Evolutionary conservation across 2,797 vertebrate species (phyloP).

Genomic region (Dermochelys coriacea): DNA sequence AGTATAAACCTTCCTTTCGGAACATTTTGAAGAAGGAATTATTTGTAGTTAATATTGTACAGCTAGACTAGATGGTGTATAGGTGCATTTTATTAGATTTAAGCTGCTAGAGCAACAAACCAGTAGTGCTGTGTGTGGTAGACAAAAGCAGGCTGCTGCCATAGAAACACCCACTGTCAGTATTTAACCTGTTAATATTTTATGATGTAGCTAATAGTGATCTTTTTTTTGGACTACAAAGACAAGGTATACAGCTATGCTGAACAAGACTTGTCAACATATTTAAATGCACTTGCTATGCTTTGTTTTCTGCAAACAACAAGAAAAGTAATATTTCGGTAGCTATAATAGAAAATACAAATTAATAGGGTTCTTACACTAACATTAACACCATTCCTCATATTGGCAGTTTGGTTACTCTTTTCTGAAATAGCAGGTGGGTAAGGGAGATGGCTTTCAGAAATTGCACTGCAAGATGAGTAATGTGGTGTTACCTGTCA

Average conservation of each 20-base stretch:
- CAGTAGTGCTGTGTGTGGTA: neutral
- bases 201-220: neutral
- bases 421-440: neutral
- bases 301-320: neutral
- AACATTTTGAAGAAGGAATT: neutral
- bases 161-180: neutral
- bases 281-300: neutral
- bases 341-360: neutral
- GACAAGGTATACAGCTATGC: neutral
- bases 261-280: neutral
- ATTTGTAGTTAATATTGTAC: neutral
- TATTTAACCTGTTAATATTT: neutral
- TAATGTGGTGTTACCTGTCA: neutral
- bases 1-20: neutral
- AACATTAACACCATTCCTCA: constrained; percentile 22
- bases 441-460: neutral
- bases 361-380: neutral
- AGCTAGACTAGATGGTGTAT: rapidly evolving
- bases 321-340: neutral
- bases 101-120: neutral
- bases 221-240: neutral
- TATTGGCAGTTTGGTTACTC: neutral
- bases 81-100: neutral
- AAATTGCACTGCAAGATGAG: neutral
- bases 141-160: constrained; percentile 46